Percentiles rank a stretch among this genome's conserved stretches.
These are phyloP conservation scores for Eulemur mongoz DNA, from an alignment of 2,797 vertebrate species.

Conservation along the genomic window DNA sequence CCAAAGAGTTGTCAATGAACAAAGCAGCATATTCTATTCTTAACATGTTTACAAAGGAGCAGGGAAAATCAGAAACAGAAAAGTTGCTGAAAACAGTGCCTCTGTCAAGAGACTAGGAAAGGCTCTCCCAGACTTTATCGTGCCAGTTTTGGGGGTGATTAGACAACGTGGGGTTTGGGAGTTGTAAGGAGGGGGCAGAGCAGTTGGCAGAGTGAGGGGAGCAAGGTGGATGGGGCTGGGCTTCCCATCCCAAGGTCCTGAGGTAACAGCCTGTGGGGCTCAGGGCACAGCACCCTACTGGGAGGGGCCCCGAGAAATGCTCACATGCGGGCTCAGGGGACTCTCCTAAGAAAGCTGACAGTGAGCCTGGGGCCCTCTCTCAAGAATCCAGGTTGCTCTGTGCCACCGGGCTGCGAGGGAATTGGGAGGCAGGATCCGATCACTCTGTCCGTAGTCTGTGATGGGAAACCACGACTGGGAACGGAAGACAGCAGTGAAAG, in stretches of 20 bases:
- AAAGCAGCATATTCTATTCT: neutral
- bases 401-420: accelerated
- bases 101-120: neutral
- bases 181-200: neutral
- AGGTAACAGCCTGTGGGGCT: neutral
- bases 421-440: neutral
- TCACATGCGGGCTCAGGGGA: neutral
- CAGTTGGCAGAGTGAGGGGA: neutral
- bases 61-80: neutral
- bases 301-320: neutral
- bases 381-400: neutral
- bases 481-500: neutral
- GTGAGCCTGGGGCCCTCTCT: neutral
- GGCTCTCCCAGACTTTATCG: neutral
- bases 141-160: neutral
- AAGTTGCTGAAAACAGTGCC: neutral
- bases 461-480: neutral
- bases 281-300: neutral
- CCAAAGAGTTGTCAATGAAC: neutral
- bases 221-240: no score
- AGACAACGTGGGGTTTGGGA: neutral
- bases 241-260: neutral
- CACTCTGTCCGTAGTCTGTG: neutral
- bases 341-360: neutral
- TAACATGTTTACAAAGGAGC: neutral